Conservation (phyloP, 2,113 vertebrate species). For the Alosa alosa region DNA sequence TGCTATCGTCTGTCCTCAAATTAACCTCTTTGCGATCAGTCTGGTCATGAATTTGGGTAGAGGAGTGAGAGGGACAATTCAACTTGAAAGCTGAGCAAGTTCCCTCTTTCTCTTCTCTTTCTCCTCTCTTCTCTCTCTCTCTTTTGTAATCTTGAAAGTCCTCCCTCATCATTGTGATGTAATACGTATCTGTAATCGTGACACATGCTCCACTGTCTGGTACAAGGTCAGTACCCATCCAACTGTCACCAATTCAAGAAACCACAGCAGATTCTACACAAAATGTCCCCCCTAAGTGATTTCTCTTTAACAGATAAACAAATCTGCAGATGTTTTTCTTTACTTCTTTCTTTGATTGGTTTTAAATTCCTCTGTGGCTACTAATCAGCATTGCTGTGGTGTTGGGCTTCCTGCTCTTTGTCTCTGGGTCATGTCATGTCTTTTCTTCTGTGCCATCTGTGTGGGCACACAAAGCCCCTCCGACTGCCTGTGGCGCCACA, state of each 20-base stretch:
- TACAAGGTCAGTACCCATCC: background rate
- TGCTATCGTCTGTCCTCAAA: slow-evolving; percentile 15
- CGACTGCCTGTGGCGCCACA: background rate
- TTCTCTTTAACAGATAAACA: background rate
- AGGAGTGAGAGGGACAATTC: background rate
- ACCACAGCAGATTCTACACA: background rate
- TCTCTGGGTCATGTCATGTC: background rate
- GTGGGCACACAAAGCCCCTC: background rate
- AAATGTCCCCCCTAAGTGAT: background rate
- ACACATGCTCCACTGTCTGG: background rate
- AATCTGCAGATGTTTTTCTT: slow-evolving; percentile 3
- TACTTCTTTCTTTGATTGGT: background rate
- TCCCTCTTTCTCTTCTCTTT: background rate
- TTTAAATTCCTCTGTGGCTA: background rate
- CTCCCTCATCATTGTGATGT: background rate
- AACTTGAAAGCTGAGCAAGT: background rate
- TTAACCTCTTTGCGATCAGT: slow-evolving; percentile 17
- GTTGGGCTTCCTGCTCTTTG: background rate
- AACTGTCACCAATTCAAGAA: background rate
- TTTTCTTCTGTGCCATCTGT: background rate
- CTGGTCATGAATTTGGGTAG: background rate
- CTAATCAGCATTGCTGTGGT: background rate
- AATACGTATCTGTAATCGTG: background rate
- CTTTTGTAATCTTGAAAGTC: background rate
- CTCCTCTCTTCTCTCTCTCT: background rate